Evolutionary conservation across 2,113 vertebrate species (phyloP), one percentile per base, ranked within the genome.

Genomic region (Scomber colias): DNA sequence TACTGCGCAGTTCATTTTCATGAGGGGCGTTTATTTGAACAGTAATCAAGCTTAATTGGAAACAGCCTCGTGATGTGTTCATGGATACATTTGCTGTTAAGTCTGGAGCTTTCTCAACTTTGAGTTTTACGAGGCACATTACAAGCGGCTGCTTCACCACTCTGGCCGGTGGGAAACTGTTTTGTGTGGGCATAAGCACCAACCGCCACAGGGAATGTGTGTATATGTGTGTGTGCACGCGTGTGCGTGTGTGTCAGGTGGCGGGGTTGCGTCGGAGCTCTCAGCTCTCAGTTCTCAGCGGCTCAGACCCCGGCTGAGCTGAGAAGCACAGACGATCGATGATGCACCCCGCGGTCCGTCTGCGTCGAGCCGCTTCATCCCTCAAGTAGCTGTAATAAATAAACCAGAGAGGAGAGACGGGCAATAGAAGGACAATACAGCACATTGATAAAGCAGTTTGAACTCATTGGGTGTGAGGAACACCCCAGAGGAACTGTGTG

Each of bases 291-390:
- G 54, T 31, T 49, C 24, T 72, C 71, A 60, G 54, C 31, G 68
- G 68, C 66, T 87, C 60, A 63, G 75, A 70, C 72, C 55, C 82
- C 54, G 11, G 56, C 81, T 75, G 87, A 87, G 85, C 83, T 77
- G 61, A 82, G 80, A 80, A 68, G 85, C 44, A 1, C 55, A 81
- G 72, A 76, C 77, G 44, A 77, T 75, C 19, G 60, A 68, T 69
- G 17, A 61, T n/a, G 70, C 46, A 45, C 72, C 81, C 88, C 2
- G 82, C 14, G 57, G 83, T 71, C 79, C 35, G 50, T 79, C 75
- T 76, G 81, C 27, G 0, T 56, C 5, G 11, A 69, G 67, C 70
- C 0, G 78, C 81, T 65, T 63, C 81, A 77, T 24, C 78, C 71
- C 68, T 71, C 65, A 68, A 79, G 65, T 27, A 53, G 16, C 66